Conservation (phyloP, 2,888 invertebrate genomes). For the Lepetodrilus schrolli region DNA sequence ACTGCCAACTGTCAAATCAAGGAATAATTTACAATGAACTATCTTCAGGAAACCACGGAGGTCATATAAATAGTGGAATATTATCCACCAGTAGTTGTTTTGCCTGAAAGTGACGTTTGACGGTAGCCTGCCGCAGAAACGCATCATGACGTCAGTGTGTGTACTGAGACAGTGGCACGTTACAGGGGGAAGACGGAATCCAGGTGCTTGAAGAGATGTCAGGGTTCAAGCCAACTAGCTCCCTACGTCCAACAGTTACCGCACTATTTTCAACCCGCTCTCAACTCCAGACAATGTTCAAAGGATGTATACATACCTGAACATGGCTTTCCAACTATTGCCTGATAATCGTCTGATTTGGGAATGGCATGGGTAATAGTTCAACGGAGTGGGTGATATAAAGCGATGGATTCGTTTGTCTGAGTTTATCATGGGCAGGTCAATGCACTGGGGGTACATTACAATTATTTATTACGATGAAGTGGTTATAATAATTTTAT, state of each 20-base stretch:
- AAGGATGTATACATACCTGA: too few relatives aligned
- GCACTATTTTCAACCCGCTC: too few relatives aligned
- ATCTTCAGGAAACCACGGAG: not conserved
- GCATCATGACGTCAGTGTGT: not conserved
- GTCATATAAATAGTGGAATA: conserved; percentile 12
- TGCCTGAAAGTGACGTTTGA: not conserved
- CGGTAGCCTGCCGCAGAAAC: not conserved
- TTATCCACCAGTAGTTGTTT: conserved; percentile 18
- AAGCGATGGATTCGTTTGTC: too few relatives aligned
- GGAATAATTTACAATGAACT: conserved; percentile 8
- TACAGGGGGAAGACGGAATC: not conserved
- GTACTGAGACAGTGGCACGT: not conserved
- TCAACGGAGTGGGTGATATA: not conserved
- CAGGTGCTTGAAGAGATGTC: not conserved
- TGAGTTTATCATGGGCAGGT: too few relatives aligned
- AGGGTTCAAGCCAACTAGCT: not conserved
- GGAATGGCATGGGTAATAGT: not conserved
- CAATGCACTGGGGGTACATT: too few relatives aligned
- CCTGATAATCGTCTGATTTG: conserved; percentile 18
- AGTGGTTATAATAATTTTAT: too few relatives aligned
- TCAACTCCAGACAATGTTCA: not conserved
- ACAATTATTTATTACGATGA: too few relatives aligned
- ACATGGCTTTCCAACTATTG: not conserved
- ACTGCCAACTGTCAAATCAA: conserved; percentile 1
- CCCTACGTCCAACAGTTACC: too few relatives aligned